Percentiles rank a stretch among this genome's conserved stretches.
phyloP scores from a whole-genome alignment of 2,888 invertebrate genomes.

The Nephrocerus scutellatus region DNA sequence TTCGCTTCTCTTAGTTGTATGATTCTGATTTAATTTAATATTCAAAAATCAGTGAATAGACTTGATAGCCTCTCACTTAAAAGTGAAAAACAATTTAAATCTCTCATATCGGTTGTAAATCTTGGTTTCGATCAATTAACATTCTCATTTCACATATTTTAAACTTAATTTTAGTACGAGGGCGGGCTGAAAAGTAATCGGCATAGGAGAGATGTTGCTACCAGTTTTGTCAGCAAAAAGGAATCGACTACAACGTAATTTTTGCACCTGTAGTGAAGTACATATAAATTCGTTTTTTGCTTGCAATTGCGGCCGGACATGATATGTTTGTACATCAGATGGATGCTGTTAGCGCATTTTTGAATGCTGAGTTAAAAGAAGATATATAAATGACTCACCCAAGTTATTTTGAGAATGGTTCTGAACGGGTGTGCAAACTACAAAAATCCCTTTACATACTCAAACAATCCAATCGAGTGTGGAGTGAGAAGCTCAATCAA shows the following conservation, averaged over 20 bases:
- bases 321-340: slow-evolving; percentile 5
- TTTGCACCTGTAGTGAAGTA: slow-evolving; percentile 8
- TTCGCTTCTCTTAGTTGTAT: too few relatives aligned
- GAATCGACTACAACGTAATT: too few relatives aligned
- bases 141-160: too few relatives aligned
- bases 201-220: too few relatives aligned
- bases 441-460: slow-evolving; percentile 11
- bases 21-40: background rate
- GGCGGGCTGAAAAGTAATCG: too few relatives aligned
- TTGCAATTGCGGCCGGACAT: slow-evolving; percentile 1
- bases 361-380: slow-evolving; percentile 18
- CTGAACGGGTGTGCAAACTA: slow-evolving; percentile 17
- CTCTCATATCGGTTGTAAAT: too few relatives aligned
- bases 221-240: too few relatives aligned
- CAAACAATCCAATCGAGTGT: slow-evolving; percentile 12
- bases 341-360: slow-evolving; percentile 13
- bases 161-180: too few relatives aligned
- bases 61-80: too few relatives aligned
- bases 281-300: slow-evolving; percentile 5
- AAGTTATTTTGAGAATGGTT: slow-evolving; percentile 19
- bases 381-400: slow-evolving; percentile 21
- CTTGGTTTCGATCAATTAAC: too few relatives aligned
- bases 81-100: too few relatives aligned
- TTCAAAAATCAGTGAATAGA: background rate
- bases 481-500: slow-evolving; percentile 12